These are phyloP conservation scores for Drosophila kanapiae DNA, from an alignment of 1,140 invertebrate genomes.

Conservation along the genomic window DNA sequence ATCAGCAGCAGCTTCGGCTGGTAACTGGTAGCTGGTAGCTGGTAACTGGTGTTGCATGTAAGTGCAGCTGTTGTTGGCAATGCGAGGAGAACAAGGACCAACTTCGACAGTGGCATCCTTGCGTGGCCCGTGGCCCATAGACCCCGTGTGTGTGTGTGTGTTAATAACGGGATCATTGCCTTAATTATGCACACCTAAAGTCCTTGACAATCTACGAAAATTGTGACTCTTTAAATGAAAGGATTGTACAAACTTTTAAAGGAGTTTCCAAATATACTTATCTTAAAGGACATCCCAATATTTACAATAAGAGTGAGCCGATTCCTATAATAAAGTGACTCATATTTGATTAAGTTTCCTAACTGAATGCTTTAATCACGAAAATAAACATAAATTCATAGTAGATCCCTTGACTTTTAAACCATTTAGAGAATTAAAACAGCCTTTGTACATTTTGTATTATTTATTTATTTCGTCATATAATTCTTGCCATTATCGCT, in stretches of 20 bases:
- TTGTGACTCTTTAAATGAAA: slow-evolving; percentile 1
- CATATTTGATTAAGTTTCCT: no score
- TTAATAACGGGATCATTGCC: slow-evolving; percentile 50
- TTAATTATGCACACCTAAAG: slow-evolving; percentile 61
- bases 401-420: background rate
- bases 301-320: background rate
- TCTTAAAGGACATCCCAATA: background rate
- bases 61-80: slow-evolving; percentile 50
- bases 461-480: slow-evolving; percentile 79
- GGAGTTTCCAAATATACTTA: background rate
- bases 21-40: slow-evolving; percentile 2
- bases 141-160: slow-evolving; percentile 21
- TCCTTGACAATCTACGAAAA: slow-evolving; percentile 1
- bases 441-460: slow-evolving; percentile 33
- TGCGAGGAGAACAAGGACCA: slow-evolving; percentile 54
- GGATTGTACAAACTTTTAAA: background rate
- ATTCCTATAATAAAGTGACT: background rate
- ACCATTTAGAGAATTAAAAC: slow-evolving; percentile 2
- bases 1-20: slow-evolving; percentile 32
- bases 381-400: background rate
- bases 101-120: slow-evolving; percentile 27
- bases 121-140: background rate
- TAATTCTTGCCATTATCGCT: slow-evolving; percentile 75
- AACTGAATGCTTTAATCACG: background rate
- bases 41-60: slow-evolving; percentile 41